Evolutionary conservation across 1,140 invertebrate genomes (phyloP).

Genomic region (Aphelinus certus): DNA sequence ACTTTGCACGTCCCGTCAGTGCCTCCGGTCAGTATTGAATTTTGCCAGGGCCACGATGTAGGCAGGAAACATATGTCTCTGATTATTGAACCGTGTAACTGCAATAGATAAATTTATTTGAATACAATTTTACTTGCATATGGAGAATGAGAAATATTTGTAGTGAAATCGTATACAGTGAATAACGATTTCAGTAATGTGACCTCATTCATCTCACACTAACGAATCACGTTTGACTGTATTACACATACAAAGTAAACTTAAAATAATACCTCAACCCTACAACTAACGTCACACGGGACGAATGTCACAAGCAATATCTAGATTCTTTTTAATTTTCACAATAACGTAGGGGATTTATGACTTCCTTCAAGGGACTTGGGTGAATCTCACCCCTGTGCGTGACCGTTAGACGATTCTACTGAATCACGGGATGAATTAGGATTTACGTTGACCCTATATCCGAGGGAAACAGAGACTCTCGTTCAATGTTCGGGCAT

Average conservation of each 20-base stretch:
- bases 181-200: slow-evolving; percentile 7
- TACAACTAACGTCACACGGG: not conserved
- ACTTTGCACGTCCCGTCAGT: slow-evolving; percentile 65
- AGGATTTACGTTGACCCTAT: too few species aligned
- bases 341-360: too few species aligned
- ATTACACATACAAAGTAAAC: too few species aligned
- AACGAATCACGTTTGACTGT: too few species aligned
- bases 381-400: too few species aligned
- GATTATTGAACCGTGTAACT: slow-evolving; percentile 64
- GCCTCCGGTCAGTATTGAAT: slow-evolving; percentile 60
- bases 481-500: not conserved
- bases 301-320: not conserved
- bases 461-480: not conserved
- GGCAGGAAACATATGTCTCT: slow-evolving; percentile 65
- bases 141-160: too few species aligned
- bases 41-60: slow-evolving; percentile 66
- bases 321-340: too few species aligned
- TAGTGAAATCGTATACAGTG: not conserved
- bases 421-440: too few species aligned
- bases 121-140: too few species aligned
- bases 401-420: too few species aligned
- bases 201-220: not conserved
- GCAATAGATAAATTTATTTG: slow-evolving; percentile 25
- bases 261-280: not conserved
- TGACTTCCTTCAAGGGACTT: too few species aligned